Percentiles rank a stretch among this genome's conserved stretches.
These are phyloP conservation scores for Hippoglossus hippoglossus DNA, from an alignment of 2,797 vertebrate genomes.

Conservation along the genomic window DNA sequence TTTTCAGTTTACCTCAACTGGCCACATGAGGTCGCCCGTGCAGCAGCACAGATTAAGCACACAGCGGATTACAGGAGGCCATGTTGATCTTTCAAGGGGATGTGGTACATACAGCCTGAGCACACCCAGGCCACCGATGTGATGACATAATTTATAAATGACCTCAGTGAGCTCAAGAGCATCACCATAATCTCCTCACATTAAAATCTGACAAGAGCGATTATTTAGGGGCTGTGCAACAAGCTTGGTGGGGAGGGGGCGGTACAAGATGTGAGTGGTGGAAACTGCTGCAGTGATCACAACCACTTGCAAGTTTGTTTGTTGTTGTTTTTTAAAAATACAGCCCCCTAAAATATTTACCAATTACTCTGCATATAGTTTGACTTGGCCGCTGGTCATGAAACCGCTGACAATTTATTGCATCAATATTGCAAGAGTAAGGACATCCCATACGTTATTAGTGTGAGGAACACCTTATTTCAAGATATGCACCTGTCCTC, in stretches of 20 bases:
- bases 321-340: too few relatives aligned
- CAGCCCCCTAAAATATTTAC: too few relatives aligned
- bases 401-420: not conserved
- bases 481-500: slow-evolving; percentile 12
- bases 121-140: slow-evolving; percentile 62
- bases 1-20: not conserved
- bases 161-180: slow-evolving; percentile 66
- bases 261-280: not conserved
- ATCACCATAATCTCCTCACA: slow-evolving; percentile 54
- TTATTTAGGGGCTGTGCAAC: slow-evolving; percentile 19
- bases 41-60: slow-evolving; percentile 40
- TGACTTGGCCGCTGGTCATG: too few relatives aligned
- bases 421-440: slow-evolving; percentile 26
- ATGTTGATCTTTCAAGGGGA: slow-evolving; percentile 77
- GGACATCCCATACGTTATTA: too few relatives aligned
- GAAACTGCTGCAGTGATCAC: slow-evolving; percentile 8
- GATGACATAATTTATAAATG: slow-evolving; percentile 73
- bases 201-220: slow-evolving; percentile 37
- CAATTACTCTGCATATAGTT: too few relatives aligned
- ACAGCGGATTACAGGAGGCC: slow-evolving; percentile 78
- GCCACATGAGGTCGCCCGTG: slow-evolving; percentile 70
- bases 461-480: not conserved
- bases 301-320: not conserved
- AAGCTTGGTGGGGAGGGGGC: slow-evolving; percentile 8
- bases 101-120: slow-evolving; percentile 54